Conservation (phyloP, 2,797 vertebrate species). For the Rhinogobio ventralis region DNA sequence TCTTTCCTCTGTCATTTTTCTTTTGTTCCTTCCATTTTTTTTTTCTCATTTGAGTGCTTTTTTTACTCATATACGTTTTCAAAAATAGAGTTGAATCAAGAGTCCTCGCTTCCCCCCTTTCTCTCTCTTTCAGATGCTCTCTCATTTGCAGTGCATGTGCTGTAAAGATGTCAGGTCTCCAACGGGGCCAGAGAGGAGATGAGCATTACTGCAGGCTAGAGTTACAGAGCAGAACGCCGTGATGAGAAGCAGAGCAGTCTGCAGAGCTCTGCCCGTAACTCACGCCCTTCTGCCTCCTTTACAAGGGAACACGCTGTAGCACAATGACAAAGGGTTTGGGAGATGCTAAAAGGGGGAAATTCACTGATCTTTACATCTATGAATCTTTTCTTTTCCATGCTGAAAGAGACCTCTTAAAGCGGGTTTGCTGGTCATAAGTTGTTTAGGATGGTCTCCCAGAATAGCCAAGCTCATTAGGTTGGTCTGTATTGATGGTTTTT, state of each 20-base stretch:
- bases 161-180: slow-evolving; percentile 85
- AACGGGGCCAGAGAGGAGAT: slow-evolving; percentile 73
- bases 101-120: slow-evolving; percentile 21
- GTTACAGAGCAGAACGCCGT: slow-evolving; percentile 53
- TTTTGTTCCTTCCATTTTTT: slow-evolving; percentile 10
- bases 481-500: not conserved
- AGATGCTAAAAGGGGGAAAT: slow-evolving; percentile 31
- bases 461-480: slow-evolving; percentile 1
- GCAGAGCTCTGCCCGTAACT: slow-evolving; percentile 62
- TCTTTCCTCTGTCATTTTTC: slow-evolving; percentile 33
- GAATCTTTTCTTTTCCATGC: slow-evolving; percentile 28
- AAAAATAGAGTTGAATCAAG: slow-evolving; percentile 32
- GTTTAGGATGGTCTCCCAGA: not conserved
- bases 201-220: slow-evolving; percentile 71
- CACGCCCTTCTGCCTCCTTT: slow-evolving; percentile 64
- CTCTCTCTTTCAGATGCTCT: slow-evolving; percentile 63
- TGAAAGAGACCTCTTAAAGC: slow-evolving; percentile 4
- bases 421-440: not conserved
- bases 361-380: slow-evolving; percentile 41
- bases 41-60: slow-evolving; percentile 7
- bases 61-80: slow-evolving; percentile 19
- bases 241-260: slow-evolving; percentile 67
- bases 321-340: slow-evolving; percentile 38
- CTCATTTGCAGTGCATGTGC: slow-evolving; percentile 75
- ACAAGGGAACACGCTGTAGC: slow-evolving; percentile 55